Evolutionary conservation across 2,797 vertebrate species (phyloP).

Genomic region (Ispidina lecontei): DNA sequence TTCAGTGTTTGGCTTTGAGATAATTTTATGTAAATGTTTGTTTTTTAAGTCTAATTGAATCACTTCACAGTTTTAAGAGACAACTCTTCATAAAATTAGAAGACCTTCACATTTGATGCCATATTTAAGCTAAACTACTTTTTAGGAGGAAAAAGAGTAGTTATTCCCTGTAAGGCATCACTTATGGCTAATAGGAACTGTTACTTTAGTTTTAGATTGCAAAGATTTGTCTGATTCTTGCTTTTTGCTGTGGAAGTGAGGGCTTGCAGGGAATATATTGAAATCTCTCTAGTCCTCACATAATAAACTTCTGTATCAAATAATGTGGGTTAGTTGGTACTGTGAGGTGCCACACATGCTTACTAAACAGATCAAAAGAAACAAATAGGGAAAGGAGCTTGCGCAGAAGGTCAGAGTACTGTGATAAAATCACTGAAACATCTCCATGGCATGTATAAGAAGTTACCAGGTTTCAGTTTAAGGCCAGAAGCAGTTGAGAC

Average conservation of each 20-base stretch:
- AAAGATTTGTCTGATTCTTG: neutral
- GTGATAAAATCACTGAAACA: neutral
- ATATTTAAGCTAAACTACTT: neutral
- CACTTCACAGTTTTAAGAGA: neutral
- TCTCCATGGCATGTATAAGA: rapidly evolving
- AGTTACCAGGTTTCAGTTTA: neutral
- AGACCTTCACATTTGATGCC: neutral
- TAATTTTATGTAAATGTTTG: neutral
- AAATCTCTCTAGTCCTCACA: neutral
- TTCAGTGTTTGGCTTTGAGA: neutral
- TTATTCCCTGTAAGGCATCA: neutral
- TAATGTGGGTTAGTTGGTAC: neutral
- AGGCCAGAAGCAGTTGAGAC: neutral
- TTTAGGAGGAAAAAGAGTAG: neutral
- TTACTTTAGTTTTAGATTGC: neutral
- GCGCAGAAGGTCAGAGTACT: neutral
- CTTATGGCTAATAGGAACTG: neutral
- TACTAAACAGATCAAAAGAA: neutral
- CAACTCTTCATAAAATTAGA: neutral
- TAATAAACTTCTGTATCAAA: neutral
- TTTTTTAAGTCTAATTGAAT: neutral
- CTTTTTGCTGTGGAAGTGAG: neutral
- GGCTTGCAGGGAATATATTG: neutral
- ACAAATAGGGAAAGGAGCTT: neutral
- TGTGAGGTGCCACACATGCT: neutral